Evolutionary conservation across 2,797 vertebrate genomes (phyloP).

Genomic region (Thamnophis elegans): DNA sequence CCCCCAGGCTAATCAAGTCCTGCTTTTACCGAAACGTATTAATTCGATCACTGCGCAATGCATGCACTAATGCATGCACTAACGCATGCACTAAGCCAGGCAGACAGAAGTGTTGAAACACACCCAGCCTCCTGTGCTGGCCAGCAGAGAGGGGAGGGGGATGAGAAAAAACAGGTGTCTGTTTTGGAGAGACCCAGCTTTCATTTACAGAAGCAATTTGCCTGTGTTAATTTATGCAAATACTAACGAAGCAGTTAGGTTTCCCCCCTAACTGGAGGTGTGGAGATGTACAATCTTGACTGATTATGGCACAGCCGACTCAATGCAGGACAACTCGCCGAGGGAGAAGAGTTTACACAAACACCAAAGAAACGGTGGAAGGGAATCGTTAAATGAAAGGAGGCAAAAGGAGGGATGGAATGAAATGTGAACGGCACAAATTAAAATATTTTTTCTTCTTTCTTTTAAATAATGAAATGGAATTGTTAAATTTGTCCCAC

Average conservation of each 20-base stretch:
- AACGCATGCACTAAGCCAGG: not conserved
- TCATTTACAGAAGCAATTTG: conserved; percentile 4
- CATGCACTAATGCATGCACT: too few relatives aligned
- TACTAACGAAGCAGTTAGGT: not conserved
- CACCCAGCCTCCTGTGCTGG: not conserved
- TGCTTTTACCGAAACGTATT: not conserved
- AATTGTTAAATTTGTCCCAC: too few relatives aligned
- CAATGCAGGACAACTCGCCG: too few relatives aligned
- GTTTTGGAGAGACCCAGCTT: not conserved
- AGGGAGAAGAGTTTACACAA: too few relatives aligned
- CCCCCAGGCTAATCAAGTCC: too few relatives aligned
- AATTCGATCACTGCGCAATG: not conserved
- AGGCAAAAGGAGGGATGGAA: too few relatives aligned
- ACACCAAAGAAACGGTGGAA: too few relatives aligned
- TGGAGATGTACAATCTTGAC: not conserved
- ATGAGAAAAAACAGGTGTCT: not conserved
- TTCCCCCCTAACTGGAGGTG: not conserved
- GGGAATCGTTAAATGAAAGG: too few relatives aligned
- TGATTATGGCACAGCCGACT: not conserved
- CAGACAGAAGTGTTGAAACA: too few relatives aligned
- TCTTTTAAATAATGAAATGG: too few relatives aligned
- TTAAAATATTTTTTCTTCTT: too few relatives aligned
- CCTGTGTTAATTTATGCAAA: not conserved
- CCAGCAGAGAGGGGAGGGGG: fast-evolving
- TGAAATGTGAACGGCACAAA: too few relatives aligned